Base-by-base conservation (phyloP, 1,140 invertebrate genomes). In the Choristoneura fumiferana region DNA sequence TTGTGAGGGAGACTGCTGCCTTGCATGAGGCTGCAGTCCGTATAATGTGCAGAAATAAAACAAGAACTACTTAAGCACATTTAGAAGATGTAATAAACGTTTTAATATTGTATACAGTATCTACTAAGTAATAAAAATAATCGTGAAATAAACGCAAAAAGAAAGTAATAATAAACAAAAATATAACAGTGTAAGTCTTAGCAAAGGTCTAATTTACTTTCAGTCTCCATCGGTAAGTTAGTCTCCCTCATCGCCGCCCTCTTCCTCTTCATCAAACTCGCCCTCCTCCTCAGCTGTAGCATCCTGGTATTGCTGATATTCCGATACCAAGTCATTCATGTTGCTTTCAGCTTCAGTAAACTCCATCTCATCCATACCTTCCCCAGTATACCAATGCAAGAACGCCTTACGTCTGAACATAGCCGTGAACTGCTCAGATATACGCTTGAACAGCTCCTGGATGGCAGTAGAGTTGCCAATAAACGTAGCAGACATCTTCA, bases 331-430 rank as follows among this genome's bases (percentile, higher is more conserved):
- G 83, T 97, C 96, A 72, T 95, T 93, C 94, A 95, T 92, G 91
- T 95, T 92, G 89, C 91, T 91, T 80, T 93, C 92, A 0, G 95
- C 95, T 71, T 96, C 94, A 9, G 94, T 95, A 78, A 96, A 96
- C 81, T 96, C 95, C 92, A 94, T 94, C 73, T 95, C 94, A 65
- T 96, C 95, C 95, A 96, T 96, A 43, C 95, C 95, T 77, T 96
- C 95, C 9, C 94, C 94, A 61, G 94, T 96, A 67, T 94, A 94
- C 93, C 92, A 97, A 91, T 97, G 96, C 69, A 97, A 91, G 92
- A 97, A 97, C 86, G 96, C 96, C 84, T 97, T 96, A 62, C 96
- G 91, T 77, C 96, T 92, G 91, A 97, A 97, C 96, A 97, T 97
- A 61, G 96, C 95, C 9, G 94, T 95, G 78, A 96, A 96, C 72